Base-by-base conservation (phyloP, 2,888 invertebrate species). In the Megaustenia siamemsis region DNA sequence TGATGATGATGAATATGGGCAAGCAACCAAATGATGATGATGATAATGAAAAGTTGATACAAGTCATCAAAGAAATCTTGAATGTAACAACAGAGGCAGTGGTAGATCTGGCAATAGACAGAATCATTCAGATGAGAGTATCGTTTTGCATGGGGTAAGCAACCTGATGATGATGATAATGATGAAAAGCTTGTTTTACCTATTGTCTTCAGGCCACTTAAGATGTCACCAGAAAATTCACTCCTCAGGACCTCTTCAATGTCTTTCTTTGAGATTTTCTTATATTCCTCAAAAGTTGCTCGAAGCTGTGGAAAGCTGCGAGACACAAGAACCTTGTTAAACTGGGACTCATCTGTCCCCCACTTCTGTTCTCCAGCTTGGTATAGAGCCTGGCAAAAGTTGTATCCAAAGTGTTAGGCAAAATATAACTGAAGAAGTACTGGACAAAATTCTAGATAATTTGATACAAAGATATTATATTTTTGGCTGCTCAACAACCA, bases 251-350 rank as follows among this genome's bases (percentile, higher is more conserved):
- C 92, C 43, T 93, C 92, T 86, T 93, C 93, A 12, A 94, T 92
- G 73, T 93, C 91, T 77, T 93, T 93, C 85, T 97, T 97, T 0
- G 97, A 97, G 86, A 97, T 96, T 95, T 93, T 95, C 89, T 96
- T 96, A 94, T 97, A 98, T 93, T 98, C 98, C 83, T 96, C 95
- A 90, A 95, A 95, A 12, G 94, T 93, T 5, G 94, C 92, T 93
- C 98, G 96, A 89, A 99, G 94, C 93, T 98, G 98, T 92, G 97
- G 97, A 94, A 97, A 93, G 87, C 93, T 93, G 79, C 93, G 88
- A 0, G 93, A 92, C 32, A 91, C 93, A 12, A 94, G 89, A 32
- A 94, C 92, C 38, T 90, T 91, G 82, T 94, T 94, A 87, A 94
- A 94, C 69, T 87, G 86, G 3, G 94, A 93, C 86, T 94, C 94